Conservation (phyloP, 2,888 invertebrate species). For the Parnassius glacialis region DNA sequence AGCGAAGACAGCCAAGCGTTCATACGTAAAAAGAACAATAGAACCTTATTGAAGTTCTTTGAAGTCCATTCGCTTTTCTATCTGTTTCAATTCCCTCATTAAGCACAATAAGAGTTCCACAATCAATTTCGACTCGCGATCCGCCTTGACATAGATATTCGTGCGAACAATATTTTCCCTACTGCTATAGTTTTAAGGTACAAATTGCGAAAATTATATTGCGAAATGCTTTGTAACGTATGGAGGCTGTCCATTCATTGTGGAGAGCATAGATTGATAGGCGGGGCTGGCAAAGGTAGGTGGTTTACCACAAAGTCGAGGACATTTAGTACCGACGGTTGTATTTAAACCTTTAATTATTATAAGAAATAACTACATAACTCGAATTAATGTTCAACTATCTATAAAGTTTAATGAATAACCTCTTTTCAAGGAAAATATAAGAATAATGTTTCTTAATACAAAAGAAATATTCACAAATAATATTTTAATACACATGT, state of each 20-base stretch:
- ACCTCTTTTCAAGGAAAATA: no score
- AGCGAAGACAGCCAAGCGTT: slow-evolving; percentile 11
- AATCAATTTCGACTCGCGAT: slow-evolving; percentile 69
- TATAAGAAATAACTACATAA: no score
- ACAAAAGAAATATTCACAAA: no score
- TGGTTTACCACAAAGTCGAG: slow-evolving; percentile 58
- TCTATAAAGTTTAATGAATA: no score
- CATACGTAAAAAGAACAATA: slow-evolving; percentile 21
- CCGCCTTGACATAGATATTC: slow-evolving; percentile 44
- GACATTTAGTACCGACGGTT: slow-evolving; percentile 47
- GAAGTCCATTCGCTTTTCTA: slow-evolving; percentile 48
- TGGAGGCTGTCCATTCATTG: slow-evolving; percentile 73
- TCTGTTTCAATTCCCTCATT: slow-evolving; percentile 78
- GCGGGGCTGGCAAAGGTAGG: slow-evolving; percentile 63
- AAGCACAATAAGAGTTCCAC: slow-evolving; percentile 71
- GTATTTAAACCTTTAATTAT: neutral
- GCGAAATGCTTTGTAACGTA: slow-evolving; percentile 42
- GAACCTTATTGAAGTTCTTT: slow-evolving; percentile 30
- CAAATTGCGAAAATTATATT: slow-evolving; percentile 30
- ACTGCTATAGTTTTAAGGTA: slow-evolving; percentile 36
- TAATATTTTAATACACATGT: no score
- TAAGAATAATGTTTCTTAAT: no score
- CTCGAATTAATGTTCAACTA: no score
- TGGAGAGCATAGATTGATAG: slow-evolving; percentile 76
- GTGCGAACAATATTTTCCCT: slow-evolving; percentile 34